Evolutionary conservation across 2,797 vertebrate species (phyloP).

Genomic region (Emydoidea blandingii): DNA sequence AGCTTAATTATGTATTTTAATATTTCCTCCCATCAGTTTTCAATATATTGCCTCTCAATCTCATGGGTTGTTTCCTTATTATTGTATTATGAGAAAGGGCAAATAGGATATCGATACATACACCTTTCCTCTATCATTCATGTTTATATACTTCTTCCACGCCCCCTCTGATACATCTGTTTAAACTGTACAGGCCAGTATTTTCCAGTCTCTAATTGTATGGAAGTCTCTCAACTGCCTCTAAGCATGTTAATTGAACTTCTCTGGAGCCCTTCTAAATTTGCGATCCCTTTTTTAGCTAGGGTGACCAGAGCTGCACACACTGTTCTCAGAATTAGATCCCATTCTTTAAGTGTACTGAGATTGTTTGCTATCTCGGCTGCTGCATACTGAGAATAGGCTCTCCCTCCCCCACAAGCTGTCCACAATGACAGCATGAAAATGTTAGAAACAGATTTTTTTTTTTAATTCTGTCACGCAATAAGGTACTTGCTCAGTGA

Average conservation of each 20-base stretch:
- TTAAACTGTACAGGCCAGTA: neutral
- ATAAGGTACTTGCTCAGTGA: slow-evolving; percentile 1
- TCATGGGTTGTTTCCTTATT: slow-evolving; percentile 28
- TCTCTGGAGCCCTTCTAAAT: neutral
- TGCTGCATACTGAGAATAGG: neutral
- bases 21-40: slow-evolving; percentile 30
- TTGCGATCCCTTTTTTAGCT: neutral
- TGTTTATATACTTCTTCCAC: neutral
- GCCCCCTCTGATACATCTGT: neutral
- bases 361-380: slow-evolving; percentile 9
- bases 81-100: slow-evolving; percentile 6
- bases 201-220: neutral
- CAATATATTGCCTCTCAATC: slow-evolving; percentile 21
- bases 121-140: neutral
- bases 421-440: neutral
- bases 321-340: neutral
- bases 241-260: neutral
- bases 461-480: neutral
- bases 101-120: neutral
- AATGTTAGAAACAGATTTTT: neutral
- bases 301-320: neutral
- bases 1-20: slow-evolving; percentile 9
- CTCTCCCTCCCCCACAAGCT: neutral
- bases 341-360: neutral
- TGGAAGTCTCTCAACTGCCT: neutral